phyloP scores from a whole-genome alignment of 37 sponge, comb jelly and placozoan species.

The Cladorhizidae sp. region DNA sequence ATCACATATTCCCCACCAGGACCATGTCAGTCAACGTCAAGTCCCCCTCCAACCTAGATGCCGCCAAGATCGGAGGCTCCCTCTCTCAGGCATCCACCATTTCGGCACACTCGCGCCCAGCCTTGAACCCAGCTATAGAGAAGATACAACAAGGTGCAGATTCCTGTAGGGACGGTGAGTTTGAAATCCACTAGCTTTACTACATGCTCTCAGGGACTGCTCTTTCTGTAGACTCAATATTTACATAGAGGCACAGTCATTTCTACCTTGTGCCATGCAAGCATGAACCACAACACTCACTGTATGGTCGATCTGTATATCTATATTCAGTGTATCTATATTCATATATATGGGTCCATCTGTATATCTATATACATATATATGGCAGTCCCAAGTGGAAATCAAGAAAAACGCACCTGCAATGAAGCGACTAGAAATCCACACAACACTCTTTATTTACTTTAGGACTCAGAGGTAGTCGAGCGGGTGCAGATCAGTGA shows the following conservation, averaged over 20 bases:
- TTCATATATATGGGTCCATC: too few relatives aligned
- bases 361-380: too few relatives aligned
- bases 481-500: too few relatives aligned
- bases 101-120: neutral
- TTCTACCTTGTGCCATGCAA: neutral
- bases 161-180: neutral
- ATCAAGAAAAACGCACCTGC: too few relatives aligned
- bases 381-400: too few relatives aligned
- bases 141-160: neutral
- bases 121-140: neutral
- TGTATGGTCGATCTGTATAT: too few relatives aligned
- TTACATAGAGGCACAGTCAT: neutral
- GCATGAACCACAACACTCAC: too few relatives aligned
- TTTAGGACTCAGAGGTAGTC: too few relatives aligned
- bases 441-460: too few relatives aligned
- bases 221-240: neutral
- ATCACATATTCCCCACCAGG: neutral
- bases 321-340: too few relatives aligned
- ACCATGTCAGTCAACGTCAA: conserved; percentile 21
- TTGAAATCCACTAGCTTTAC: neutral
- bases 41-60: neutral
- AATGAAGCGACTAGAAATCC: too few relatives aligned
- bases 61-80: neutral
- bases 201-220: neutral
- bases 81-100: neutral